Evolutionary conservation across 2,888 invertebrate species (phyloP).

Genomic region (Shargacucullia verbasci): DNA sequence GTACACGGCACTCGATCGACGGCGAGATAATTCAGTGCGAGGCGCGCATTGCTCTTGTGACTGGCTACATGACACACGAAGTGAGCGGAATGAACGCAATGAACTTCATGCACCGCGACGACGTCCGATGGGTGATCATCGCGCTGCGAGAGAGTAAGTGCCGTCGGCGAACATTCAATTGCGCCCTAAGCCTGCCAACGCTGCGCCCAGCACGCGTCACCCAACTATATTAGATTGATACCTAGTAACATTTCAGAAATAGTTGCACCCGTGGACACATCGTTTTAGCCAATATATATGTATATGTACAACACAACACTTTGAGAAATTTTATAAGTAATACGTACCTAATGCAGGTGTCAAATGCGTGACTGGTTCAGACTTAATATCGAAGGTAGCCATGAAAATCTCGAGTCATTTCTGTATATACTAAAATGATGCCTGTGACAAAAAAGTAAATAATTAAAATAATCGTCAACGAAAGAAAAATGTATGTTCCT

Average conservation of each 20-base stretch:
- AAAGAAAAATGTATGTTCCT: too few relatives aligned
- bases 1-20: slow-evolving; percentile 95
- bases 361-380: too few relatives aligned
- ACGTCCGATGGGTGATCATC: slow-evolving; percentile 95
- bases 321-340: neutral
- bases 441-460: too few relatives aligned
- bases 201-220: slow-evolving; percentile 12
- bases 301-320: slow-evolving; percentile 1
- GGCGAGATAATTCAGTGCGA: slow-evolving; percentile 96
- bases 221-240: too few relatives aligned
- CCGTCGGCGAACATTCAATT: slow-evolving; percentile 17
- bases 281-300: neutral
- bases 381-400: too few relatives aligned
- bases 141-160: slow-evolving; percentile 93
- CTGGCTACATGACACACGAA: slow-evolving; percentile 96
- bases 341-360: too few relatives aligned
- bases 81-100: slow-evolving; percentile 96
- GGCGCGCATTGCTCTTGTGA: slow-evolving; percentile 96
- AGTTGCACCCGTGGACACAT: neutral
- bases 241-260: slow-evolving; percentile 8
- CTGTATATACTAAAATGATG: too few relatives aligned
- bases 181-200: slow-evolving; percentile 10
- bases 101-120: slow-evolving; percentile 96
- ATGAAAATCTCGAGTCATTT: too few relatives aligned
- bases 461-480: too few relatives aligned